Evolutionary conservation across 2,888 invertebrate species (phyloP).

Genomic region (Tenthredo amoena): DNA sequence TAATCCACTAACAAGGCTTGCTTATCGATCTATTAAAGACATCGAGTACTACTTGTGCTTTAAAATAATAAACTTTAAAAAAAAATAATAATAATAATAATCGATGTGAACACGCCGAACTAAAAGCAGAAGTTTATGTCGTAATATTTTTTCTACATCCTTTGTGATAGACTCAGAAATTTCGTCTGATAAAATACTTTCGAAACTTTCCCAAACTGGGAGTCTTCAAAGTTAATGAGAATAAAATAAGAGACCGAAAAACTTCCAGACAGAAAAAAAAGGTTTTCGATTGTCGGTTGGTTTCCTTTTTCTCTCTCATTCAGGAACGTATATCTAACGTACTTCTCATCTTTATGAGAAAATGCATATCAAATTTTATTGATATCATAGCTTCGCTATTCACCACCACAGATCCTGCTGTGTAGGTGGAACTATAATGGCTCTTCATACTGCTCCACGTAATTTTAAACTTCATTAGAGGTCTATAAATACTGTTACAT

Average conservation of each 20-base stretch:
- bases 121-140: background rate
- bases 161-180: background rate
- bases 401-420: too few relatives aligned
- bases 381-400: background rate
- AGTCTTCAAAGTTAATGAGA: background rate
- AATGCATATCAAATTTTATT: background rate
- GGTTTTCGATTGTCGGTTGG: too few relatives aligned
- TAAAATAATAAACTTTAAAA: background rate
- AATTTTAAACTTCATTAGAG: background rate
- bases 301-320: too few relatives aligned
- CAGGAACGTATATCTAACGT: too few relatives aligned
- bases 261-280: background rate
- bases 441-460: background rate
- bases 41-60: background rate
- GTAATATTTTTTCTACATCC: background rate
- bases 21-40: background rate
- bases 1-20: background rate
- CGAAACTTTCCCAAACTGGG: background rate
- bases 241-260: background rate
- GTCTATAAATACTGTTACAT: slow-evolving; percentile 18
- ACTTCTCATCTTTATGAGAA: too few relatives aligned
- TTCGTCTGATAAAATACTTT: background rate
- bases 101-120: background rate
- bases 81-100: background rate
- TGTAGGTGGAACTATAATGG: background rate